Conservation (phyloP, 2,888 invertebrate genomes). For the Calameuta idolon region DNA sequence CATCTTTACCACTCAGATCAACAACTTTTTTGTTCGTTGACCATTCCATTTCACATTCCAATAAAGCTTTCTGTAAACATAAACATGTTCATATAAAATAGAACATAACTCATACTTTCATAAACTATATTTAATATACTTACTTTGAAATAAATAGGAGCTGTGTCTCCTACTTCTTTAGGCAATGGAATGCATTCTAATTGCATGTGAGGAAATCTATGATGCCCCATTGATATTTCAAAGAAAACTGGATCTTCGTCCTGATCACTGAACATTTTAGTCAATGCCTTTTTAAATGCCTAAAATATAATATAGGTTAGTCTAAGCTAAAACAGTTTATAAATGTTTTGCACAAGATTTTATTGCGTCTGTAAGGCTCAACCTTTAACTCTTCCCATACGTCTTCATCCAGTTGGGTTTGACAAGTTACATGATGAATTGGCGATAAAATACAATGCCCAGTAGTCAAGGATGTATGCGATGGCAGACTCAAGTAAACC, state of each 20-base stretch:
- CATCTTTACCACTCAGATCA: conserved; percentile 76
- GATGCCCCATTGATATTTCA: conserved; percentile 84
- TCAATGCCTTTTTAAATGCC: conserved; percentile 82
- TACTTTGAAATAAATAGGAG: conserved; percentile 95
- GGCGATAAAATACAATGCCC: conserved; percentile 92
- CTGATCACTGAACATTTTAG: conserved; percentile 79
- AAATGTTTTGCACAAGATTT: background rate
- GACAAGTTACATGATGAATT: conserved; percentile 82
- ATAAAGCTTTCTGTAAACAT: conserved; percentile 81
- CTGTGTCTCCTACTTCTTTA: conserved; percentile 85
- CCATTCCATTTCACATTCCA: conserved; percentile 97
- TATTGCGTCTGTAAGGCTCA: background rate
- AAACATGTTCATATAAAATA: background rate
- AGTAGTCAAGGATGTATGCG: conserved; percentile 81
- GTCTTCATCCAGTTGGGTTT: conserved; percentile 92
- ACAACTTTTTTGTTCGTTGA: conserved; percentile 93
- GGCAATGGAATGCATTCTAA: conserved; percentile 92
- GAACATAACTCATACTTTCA: conserved; percentile 1
- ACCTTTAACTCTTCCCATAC: conserved; percentile 90
- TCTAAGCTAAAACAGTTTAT: conserved; percentile 12
- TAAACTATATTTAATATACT: conserved; percentile 13
- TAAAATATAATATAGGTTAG: conserved; percentile 62
- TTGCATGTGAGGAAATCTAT: conserved; percentile 84
- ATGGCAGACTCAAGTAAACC: conserved; percentile 87
- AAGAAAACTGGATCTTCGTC: conserved; percentile 89